Evolutionary conservation across 2,888 invertebrate genomes (phyloP).

Genomic region (Eristalinus aeneus): DNA sequence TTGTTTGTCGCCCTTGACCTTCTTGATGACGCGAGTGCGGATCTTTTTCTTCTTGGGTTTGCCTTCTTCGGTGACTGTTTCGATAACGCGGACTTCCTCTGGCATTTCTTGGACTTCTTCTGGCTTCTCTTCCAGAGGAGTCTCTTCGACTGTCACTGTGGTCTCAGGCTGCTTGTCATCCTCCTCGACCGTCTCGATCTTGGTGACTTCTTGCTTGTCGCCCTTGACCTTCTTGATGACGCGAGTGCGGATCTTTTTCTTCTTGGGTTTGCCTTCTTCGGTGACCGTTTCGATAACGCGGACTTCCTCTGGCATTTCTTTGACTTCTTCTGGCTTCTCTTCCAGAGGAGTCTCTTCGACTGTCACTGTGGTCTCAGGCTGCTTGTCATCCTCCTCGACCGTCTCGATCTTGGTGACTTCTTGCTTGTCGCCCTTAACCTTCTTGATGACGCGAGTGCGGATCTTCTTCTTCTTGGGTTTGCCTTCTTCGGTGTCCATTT

Average conservation of each 20-base stretch:
- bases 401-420: conserved; percentile 78
- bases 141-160: conserved; percentile 71
- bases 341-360: conserved; percentile 61
- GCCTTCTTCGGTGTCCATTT: conserved; percentile 74
- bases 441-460: conserved; percentile 72
- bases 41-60: conserved; percentile 75
- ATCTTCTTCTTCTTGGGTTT: conserved; percentile 73
- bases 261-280: conserved; percentile 76
- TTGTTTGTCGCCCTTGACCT: conserved; percentile 77
- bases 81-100: conserved; percentile 73
- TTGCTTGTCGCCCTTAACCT: conserved; percentile 70
- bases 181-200: conserved; percentile 79
- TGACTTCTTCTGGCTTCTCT: conserved; percentile 73
- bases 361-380: conserved; percentile 75
- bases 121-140: conserved; percentile 64
- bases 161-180: conserved; percentile 77
- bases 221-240: conserved; percentile 78
- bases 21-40: conserved; percentile 77
- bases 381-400: conserved; percentile 75
- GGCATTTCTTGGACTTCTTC: conserved; percentile 75
- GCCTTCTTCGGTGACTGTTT: conserved; percentile 61
- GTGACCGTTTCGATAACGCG: conserved; percentile 80
- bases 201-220: conserved; percentile 76
- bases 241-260: conserved; percentile 75
- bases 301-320: conserved; percentile 77